Percentiles rank a stretch among this genome's conserved stretches.
Conservation (phyloP, 2,888 invertebrate genomes). For the Lepidochitona cinerea region DNA sequence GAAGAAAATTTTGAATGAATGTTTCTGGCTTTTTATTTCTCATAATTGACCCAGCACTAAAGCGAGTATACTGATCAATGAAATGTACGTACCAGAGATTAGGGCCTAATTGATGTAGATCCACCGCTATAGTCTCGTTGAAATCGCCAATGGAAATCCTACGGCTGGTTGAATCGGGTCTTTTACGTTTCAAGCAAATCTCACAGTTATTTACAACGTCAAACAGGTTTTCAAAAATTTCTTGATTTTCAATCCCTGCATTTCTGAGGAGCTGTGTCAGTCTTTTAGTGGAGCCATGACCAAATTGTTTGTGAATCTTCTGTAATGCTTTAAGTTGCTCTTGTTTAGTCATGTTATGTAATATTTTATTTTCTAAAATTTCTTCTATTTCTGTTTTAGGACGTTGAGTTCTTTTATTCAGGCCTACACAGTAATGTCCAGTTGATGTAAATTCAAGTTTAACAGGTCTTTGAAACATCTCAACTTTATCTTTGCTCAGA, state of each 20-base stretch:
- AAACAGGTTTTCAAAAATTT: neutral
- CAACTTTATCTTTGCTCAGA: slow-evolving; percentile 12
- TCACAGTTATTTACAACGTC: slow-evolving; percentile 4
- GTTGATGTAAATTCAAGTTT: slow-evolving; percentile 17
- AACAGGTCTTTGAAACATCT: slow-evolving; percentile 19
- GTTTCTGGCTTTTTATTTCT: too few relatives aligned
- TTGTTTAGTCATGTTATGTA: neutral
- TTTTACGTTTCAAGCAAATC: slow-evolving; percentile 3
- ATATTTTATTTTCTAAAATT: too few relatives aligned
- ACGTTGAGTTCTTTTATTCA: neutral
- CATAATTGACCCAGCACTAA: too few relatives aligned
- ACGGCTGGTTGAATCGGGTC: slow-evolving; percentile 16
- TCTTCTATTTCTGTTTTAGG: too few relatives aligned
- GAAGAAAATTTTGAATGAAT: too few relatives aligned
- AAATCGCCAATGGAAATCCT: slow-evolving; percentile 8
- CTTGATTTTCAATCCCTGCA: too few relatives aligned
- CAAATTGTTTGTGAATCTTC: slow-evolving; percentile 21
- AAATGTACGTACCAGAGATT: too few relatives aligned
- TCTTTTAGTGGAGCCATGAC: slow-evolving; percentile 17
- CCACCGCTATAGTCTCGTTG: slow-evolving; percentile 14
- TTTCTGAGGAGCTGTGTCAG: neutral
- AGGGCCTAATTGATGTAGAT: too few relatives aligned
- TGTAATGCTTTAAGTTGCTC: neutral
- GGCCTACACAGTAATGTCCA: slow-evolving; percentile 24
- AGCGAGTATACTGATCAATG: too few relatives aligned